phyloP scores from a whole-genome alignment of 2,113 vertebrate genomes.

The Serilophus lunatus region DNA sequence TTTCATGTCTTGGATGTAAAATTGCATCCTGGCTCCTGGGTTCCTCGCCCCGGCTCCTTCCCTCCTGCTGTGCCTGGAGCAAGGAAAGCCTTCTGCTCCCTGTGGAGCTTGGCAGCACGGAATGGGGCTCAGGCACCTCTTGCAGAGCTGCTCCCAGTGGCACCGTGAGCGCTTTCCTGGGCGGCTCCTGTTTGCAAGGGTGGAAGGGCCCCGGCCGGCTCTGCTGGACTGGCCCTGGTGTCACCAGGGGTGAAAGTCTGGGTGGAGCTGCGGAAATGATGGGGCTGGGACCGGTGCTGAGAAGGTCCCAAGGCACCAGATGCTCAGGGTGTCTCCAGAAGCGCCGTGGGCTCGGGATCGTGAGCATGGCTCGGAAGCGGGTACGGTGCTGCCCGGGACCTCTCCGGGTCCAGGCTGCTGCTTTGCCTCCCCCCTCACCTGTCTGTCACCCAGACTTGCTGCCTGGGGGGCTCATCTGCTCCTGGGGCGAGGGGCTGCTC shows the following conservation, averaged over 20 bases:
- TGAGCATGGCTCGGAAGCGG: constrained; percentile 52
- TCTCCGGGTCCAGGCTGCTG: accelerated
- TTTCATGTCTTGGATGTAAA: background rate
- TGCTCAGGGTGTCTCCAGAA: background rate
- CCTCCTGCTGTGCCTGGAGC: accelerated
- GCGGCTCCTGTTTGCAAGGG: background rate
- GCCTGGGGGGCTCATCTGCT: background rate
- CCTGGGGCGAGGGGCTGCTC: accelerated
- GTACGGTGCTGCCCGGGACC: background rate
- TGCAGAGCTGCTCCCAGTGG: accelerated
- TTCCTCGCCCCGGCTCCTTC: background rate
- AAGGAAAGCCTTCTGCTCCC: accelerated
- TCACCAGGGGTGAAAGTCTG: background rate
- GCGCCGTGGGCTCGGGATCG: background rate
- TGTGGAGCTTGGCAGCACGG: background rate
- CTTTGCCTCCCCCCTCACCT: background rate
- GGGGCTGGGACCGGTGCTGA: background rate
- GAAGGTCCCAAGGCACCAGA: background rate
- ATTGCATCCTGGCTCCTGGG: background rate
- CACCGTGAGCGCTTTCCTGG: background rate
- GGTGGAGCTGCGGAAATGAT: constrained; percentile 20
- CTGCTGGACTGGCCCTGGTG: background rate
- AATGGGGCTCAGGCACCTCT: background rate
- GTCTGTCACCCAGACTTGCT: background rate
- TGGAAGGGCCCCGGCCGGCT: background rate